These are phyloP conservation scores for Apis laboriosa DNA, from an alignment of 1,140 invertebrate species.

Conservation along the genomic window DNA sequence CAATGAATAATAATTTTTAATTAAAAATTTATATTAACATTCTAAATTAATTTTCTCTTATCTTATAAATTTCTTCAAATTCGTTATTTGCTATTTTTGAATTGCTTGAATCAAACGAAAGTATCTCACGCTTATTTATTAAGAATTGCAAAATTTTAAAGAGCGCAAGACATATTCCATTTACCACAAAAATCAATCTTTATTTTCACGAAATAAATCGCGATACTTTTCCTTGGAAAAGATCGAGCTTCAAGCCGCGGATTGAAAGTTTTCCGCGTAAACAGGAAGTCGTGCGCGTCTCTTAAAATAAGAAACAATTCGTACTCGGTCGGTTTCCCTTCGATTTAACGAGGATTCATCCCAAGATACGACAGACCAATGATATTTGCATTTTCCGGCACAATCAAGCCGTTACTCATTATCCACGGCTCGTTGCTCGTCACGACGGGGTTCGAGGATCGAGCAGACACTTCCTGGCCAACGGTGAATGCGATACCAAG, in stretches of 20 bases:
- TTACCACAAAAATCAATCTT: no score
- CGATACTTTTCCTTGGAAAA: not conserved
- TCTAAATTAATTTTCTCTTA: no score
- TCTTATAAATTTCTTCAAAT: no score
- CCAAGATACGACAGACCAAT: constrained; percentile 26
- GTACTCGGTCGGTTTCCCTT: constrained; percentile 5
- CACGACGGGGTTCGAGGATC: constrained; percentile 30
- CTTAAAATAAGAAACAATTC: constrained; percentile 21
- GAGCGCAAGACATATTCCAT: no score
- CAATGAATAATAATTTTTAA: no score
- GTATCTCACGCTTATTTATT: no score
- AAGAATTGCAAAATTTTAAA: no score
- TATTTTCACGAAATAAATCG: no score
- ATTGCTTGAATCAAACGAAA: no score
- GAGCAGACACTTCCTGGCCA: constrained; percentile 35
- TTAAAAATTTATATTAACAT: no score
- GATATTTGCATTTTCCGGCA: constrained; percentile 55
- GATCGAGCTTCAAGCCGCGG: not conserved
- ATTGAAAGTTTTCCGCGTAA: not conserved
- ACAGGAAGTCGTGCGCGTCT: not conserved
- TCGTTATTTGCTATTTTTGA: no score
- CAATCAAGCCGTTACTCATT: constrained; percentile 53
- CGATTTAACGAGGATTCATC: constrained; percentile 24
- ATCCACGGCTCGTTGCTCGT: constrained; percentile 30
- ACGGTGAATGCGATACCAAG: constrained; percentile 41